Base-by-base conservation (phyloP, 2,113 vertebrate genomes). In the Leucosticte australis region DNA sequence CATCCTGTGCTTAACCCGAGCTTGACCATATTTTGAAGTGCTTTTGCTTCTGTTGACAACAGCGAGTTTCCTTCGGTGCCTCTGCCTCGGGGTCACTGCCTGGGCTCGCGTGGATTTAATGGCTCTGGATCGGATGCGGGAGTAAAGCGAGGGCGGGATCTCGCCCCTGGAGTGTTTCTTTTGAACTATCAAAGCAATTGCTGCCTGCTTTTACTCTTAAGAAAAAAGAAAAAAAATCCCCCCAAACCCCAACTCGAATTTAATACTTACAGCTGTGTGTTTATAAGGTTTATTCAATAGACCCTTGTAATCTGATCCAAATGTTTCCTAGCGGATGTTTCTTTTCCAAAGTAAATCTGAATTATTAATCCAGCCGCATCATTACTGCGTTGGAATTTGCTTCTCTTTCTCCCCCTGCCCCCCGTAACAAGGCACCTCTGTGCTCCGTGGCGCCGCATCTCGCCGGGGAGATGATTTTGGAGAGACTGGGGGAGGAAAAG, bases 281-380 rank as follows among this genome's bases (percentile, higher is more conserved):
- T 98, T 97, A 97, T 98, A 97, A 96, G 97, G 92, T 97, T 98
- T 97, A 96, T 98, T 98, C 97, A 98, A 97, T 97, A 97, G 98
- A 97, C 97, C 97, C 98, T 97, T 98, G 98, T 98, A 98, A 98
- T 97, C 97, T 70, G 97, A 98, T 97, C 98, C 97, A 98, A 98
- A 98, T 97, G 98, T 98, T 98, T 98, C 98, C 97, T 98, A 97
- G 98, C 97, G 97, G 98, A 98, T 98, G 98, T 98, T 98, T 98
- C 98, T 97, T 97, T 98, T 97, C 97, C 97, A 98, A 98, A 98
- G 97, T 98, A 98, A 98, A 97, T 97, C 97, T 98, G 96, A 97
- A 97, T 98, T 98, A 98, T 98, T 98, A 98, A 98, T 98, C 98
- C 97, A 95, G 96, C 96, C 95, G 97, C 97, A 98, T 98, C 97